Evolutionary conservation across 2,888 invertebrate genomes (phyloP).

Genomic region (Apoderus coryli): DNA sequence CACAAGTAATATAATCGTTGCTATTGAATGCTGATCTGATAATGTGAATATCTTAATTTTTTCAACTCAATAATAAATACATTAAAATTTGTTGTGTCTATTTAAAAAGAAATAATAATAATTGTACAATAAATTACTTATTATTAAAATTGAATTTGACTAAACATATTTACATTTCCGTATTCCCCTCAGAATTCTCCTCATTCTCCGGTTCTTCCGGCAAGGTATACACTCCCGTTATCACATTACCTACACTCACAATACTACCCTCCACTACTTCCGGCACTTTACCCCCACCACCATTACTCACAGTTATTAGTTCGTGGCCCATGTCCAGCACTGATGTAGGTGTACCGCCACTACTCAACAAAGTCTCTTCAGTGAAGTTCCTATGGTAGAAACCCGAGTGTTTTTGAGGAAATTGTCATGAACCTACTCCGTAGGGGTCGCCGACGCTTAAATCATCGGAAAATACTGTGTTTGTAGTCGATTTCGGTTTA

Average conservation of each 20-base stretch:
- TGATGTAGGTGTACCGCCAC: constrained; percentile 40
- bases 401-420: constrained; percentile 31
- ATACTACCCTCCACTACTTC: constrained; percentile 30
- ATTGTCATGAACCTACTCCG: constrained; percentile 61
- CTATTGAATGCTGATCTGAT: too few species aligned
- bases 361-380: constrained; percentile 41
- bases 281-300: constrained; percentile 28
- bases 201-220: constrained; percentile 42
- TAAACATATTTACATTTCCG: constrained; percentile 27
- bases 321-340: constrained; percentile 27
- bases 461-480: constrained; percentile 46
- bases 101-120: too few species aligned
- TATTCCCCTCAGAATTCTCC: constrained; percentile 34
- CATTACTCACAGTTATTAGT: constrained; percentile 21
- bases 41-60: too few species aligned
- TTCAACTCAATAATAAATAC: neutral
- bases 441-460: constrained; percentile 48
- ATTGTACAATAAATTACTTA: too few species aligned
- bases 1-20: too few species aligned
- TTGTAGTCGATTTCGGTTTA: constrained; percentile 27
- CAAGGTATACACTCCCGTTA: constrained; percentile 40
- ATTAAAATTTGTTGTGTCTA: neutral
- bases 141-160: neutral
- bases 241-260: constrained; percentile 32
- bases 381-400: constrained; percentile 45